A percentile compares a stretch with the other conserved stretches of the same genome.
These are phyloP conservation scores for Silurus lanzhouensis DNA, from an alignment of 2,797 vertebrate genomes.

Conservation along the genomic window DNA sequence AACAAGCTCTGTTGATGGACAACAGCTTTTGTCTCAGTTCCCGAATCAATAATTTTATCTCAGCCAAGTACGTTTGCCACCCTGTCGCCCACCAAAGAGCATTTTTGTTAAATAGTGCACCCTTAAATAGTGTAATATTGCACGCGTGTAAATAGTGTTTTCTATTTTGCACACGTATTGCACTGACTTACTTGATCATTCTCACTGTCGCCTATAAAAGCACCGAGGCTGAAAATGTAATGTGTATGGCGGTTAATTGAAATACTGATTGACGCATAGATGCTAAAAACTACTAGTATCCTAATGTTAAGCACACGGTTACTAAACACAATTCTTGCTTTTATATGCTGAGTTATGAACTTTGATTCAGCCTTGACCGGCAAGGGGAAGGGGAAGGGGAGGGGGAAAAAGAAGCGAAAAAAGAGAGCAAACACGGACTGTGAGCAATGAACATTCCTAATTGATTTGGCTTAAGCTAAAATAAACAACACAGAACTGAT, in stretches of 20 bases:
- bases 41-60: constrained; percentile 6
- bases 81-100: background rate
- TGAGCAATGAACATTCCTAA: constrained; percentile 57
- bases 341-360: constrained; percentile 42
- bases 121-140: background rate
- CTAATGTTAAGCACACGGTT: background rate
- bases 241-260: background rate
- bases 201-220: background rate
- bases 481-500: constrained; percentile 53
- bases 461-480: constrained; percentile 61
- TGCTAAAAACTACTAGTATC: background rate
- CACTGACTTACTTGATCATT: background rate
- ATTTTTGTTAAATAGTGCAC: background rate
- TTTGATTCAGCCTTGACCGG: constrained; percentile 26
- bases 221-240: constrained; percentile 2
- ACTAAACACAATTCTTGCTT: background rate
- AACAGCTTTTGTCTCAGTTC: constrained; percentile 13
- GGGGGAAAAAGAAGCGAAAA: background rate
- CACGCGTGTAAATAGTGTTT: background rate
- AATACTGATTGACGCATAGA: background rate
- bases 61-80: background rate
- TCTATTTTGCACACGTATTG: background rate
- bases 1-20: background rate
- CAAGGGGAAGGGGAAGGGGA: background rate
- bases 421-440: constrained; percentile 49